Evolutionary conservation across 2,888 invertebrate genomes (phyloP), one percentile per base, ranked within the genome.

Genomic region (Drosophila mulleri): DNA sequence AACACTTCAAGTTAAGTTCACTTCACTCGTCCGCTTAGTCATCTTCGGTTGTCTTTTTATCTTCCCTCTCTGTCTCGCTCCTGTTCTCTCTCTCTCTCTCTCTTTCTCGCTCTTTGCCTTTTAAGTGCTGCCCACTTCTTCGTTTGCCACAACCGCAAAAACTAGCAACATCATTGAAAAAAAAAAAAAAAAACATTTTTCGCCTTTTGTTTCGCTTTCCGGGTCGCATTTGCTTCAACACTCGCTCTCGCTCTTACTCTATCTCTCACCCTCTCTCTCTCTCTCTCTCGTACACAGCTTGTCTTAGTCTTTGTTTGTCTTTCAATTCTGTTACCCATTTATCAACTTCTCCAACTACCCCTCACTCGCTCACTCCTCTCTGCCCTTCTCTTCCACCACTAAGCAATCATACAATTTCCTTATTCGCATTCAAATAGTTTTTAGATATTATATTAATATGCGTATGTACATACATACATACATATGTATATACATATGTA

Each of bases 61-160:
- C 71, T 39, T 7, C 0, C 7, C 53, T 57, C 45, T 26, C n/a
- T 6, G 26, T 29, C 29, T 29, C n/a, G 14, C 11, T 35, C 39
- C 52, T 53, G 65, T 5, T 2, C 29, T 12, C 18, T 4, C 52
- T 14, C 35, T 16, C 32, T 9, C 20, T 14, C 8, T 3, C 18
- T 14, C 8, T 14, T 14, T 14, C 20, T 50, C 60, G 14, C 32
- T 32, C 58, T 67, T 68, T 69, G 57, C 52, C 42, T 64, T 57
- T 67, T 70, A 83, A 82, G 86, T 80, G 82, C 68, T 80, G 73
- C 65, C 66, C 81, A 72, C 75, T 78, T 72, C 58, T 41, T 32
- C 54, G 60, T 65, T 67, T 66, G 69, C 57, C 44, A n/a, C 59
- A 83, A 68, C 87, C 87, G 71, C 81, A 83, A 75, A 79, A 83